Conservation (phyloP, 2,797 vertebrate species). For the Melanotaenia parkinsoni region DNA sequence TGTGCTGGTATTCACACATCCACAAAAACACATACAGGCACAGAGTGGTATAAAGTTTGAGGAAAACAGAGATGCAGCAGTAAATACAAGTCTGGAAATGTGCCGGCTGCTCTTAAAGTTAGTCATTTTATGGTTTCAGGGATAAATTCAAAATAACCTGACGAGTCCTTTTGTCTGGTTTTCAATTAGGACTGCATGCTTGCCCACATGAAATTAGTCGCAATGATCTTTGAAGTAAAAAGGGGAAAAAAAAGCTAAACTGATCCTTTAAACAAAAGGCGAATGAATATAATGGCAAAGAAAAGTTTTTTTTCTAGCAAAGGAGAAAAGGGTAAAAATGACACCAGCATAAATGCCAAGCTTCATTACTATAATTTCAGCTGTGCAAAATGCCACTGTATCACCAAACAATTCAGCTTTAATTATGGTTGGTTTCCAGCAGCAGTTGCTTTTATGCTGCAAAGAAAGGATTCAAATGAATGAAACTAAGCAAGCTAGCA, state of each 20-base stretch:
- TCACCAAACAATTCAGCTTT: constrained; percentile 51
- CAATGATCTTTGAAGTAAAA: constrained; percentile 26
- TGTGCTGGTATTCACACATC: constrained; percentile 62
- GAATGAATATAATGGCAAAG: constrained; percentile 28
- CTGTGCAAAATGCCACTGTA: constrained; percentile 49
- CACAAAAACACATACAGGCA: constrained; percentile 40
- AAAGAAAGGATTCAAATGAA: constrained; percentile 30
- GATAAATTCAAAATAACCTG: constrained; percentile 13
- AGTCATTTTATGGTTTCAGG: background rate
- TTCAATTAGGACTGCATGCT: background rate
- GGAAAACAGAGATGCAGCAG: constrained; percentile 29
- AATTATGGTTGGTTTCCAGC: constrained; percentile 43
- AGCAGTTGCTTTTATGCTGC: constrained; percentile 34
- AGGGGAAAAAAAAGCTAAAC: constrained; percentile 16
- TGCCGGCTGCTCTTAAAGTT: constrained; percentile 18
- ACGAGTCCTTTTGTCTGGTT: background rate
- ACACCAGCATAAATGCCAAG: constrained; percentile 37
- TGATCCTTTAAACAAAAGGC: constrained; percentile 37
- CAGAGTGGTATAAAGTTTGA: constrained; percentile 32
- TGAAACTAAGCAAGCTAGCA: constrained; percentile 16
- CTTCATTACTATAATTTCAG: constrained; percentile 49
- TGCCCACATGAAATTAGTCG: constrained; percentile 9
- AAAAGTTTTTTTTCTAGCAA: constrained; percentile 9
- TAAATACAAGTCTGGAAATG: constrained; percentile 33
- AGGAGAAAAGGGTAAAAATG: constrained; percentile 13